Conservation (phyloP, 2,113 vertebrate genomes). For the Pipra filicauda region DNA sequence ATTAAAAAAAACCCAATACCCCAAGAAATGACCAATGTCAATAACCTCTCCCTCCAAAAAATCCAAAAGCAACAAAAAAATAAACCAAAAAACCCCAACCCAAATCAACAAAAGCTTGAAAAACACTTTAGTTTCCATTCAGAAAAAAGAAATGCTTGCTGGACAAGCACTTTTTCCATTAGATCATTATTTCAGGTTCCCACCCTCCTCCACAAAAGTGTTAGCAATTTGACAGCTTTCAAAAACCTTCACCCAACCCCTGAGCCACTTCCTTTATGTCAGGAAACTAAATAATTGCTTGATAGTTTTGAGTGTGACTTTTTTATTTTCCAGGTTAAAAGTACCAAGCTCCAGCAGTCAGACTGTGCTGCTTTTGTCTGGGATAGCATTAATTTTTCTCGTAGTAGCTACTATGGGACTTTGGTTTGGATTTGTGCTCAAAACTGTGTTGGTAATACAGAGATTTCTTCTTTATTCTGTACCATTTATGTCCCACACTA, state of each 20-base stretch:
- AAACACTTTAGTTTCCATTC: not conserved
- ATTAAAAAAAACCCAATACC: not conserved
- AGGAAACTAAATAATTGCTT: conserved; percentile 1
- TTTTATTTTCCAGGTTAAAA: not conserved
- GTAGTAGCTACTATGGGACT: not conserved
- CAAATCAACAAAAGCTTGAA: not conserved
- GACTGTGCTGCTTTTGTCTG: not conserved
- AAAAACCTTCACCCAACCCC: not conserved
- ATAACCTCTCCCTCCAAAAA: not conserved
- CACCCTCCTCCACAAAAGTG: not conserved
- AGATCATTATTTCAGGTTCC: not conserved
- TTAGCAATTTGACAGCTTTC: conserved; percentile 17
- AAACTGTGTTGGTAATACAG: not conserved
- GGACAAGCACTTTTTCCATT: not conserved
- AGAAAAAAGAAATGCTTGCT: not conserved
- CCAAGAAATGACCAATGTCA: rapidly evolving
- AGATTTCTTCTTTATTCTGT: not conserved
- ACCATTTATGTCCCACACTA: not conserved
- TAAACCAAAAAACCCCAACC: not conserved
- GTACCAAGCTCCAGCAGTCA: not conserved
- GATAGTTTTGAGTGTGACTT: not conserved
- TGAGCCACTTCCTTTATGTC: conserved; percentile 23
- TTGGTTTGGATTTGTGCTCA: not conserved
- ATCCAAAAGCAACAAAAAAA: not conserved
- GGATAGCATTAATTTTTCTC: not conserved